Base-by-base conservation (phyloP, 2,797 vertebrate genomes). In the Cryptoblepharus egeriae region DNA sequence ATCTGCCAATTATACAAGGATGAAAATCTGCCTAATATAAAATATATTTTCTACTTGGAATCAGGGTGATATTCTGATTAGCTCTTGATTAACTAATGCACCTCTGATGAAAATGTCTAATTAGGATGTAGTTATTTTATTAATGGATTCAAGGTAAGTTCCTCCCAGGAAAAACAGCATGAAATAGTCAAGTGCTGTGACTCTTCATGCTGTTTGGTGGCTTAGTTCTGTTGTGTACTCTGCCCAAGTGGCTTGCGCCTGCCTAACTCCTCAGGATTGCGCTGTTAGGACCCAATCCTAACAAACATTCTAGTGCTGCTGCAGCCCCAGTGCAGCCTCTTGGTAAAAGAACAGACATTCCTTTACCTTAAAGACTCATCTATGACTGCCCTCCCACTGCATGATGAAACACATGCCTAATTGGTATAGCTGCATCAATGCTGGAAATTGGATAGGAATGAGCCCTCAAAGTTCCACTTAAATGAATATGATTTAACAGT, bases 11-110 rank as follows among this genome's bases (percentile, higher is more conserved):
- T 49, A 52, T 16, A 4, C 11, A 52, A 52, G 13, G 49, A 13
- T 4, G 42, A 73, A 75, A 92, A 77, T 92, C 86, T 94, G 94
- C 91, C 94, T 90, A 90, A 85, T 91, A 92, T 88, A 88, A 92
- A 85, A 91, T 73, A 86, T 88, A 90, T 73, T 92, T 90, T 92
- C 92, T 93, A 93, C 94, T 95, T 94, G 91, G 92, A 91, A 91
- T 90, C 90, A 88, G 89, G 88, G 94, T 93, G 92, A 94, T 92
- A 91, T 1, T 35, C 91, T 96, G 94, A 96, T 95, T 95, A 95
- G 93, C 91, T 91, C 94, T 70, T 95, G 94, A 96, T 95, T 95
- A 95, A 94, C 90, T 95, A 93, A 95, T 95, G 93, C 84, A 93
- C 93, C 81, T 90, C 92, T 95, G 95, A 95, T 95, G 93, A 94